Percentiles rank a stretch among this genome's conserved stretches.
These are phyloP conservation scores for Bombus terrestris DNA, from an alignment of 1,140 invertebrate genomes.

Conservation along the genomic window DNA sequence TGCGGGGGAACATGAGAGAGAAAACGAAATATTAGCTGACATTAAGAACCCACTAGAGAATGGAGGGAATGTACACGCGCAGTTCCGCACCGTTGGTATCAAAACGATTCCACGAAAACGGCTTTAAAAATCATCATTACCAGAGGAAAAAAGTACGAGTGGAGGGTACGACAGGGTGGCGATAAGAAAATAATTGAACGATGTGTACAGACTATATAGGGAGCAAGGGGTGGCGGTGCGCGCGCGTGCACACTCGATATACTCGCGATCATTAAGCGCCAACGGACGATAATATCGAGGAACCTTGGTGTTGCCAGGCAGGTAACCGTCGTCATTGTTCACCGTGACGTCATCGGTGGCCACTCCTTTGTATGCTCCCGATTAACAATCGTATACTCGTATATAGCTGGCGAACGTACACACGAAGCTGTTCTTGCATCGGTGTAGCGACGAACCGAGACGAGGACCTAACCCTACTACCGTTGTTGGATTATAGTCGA, in stretches of 20 bases:
- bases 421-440: constrained; percentile 1
- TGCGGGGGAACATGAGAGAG: no score
- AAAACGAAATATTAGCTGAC: no score
- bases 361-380: constrained; percentile 53
- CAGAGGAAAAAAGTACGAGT: background rate
- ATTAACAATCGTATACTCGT: constrained; percentile 45
- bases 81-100: no score
- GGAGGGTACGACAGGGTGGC: background rate
- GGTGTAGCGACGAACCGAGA: constrained; percentile 23
- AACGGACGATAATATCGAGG: constrained; percentile 34
- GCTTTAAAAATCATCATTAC: background rate
- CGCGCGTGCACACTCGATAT: background rate
- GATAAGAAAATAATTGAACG: constrained; percentile 34
- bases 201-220: constrained; percentile 7
- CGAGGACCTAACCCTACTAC: constrained; percentile 35
- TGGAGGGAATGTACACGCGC: no score
- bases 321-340: constrained; percentile 41
- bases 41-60: no score
- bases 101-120: constrained; percentile 5
- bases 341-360: constrained; percentile 43
- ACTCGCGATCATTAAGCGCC: constrained; percentile 25
- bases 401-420: background rate
- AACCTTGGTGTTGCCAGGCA: constrained; percentile 3
- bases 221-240: background rate
- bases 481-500: constrained; percentile 52